A percentile compares a stretch with the other conserved stretches of the same genome.
Evolutionary conservation across 2,797 vertebrate species (phyloP).

Genomic region (Falco biarmicus): DNA sequence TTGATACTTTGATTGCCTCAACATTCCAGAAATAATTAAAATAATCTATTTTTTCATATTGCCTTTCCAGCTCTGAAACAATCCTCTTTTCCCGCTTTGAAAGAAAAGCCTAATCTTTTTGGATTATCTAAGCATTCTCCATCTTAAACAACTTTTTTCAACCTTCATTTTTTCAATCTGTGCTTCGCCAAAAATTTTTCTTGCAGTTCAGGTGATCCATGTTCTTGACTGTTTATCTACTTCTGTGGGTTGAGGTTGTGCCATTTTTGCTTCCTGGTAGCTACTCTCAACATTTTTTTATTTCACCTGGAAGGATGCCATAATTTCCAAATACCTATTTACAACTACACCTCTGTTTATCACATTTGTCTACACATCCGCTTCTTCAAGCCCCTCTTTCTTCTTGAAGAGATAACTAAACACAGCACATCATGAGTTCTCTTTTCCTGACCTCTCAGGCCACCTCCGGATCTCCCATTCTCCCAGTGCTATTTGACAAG

Average conservation of each 20-base stretch:
- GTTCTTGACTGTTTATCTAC: not conserved
- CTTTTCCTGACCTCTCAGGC: not conserved
- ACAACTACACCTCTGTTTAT: constrained; percentile 44
- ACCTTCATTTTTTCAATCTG: not conserved
- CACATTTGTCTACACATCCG: not conserved
- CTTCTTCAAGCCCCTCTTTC: not conserved
- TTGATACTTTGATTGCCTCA: not conserved
- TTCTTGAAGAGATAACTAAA: not conserved
- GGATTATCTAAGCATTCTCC: not conserved
- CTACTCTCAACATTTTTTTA: not conserved
- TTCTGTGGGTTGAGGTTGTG: not conserved
- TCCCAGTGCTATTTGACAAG: not conserved
- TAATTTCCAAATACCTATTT: constrained; percentile 18
- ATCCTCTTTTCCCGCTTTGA: not conserved
- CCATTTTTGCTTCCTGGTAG: not conserved
- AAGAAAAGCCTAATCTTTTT: not conserved
- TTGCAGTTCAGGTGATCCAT: not conserved
- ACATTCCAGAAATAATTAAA: not conserved
- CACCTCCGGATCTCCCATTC: not conserved
- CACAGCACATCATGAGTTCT: not conserved
- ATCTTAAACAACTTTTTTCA: not conserved
- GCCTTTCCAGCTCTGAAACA: not conserved
- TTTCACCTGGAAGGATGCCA: not conserved
- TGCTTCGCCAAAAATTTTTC: not conserved
- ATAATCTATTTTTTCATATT: not conserved